Conservation (phyloP, 2,113 vertebrate species). For the Seriola rivoliana region DNA sequence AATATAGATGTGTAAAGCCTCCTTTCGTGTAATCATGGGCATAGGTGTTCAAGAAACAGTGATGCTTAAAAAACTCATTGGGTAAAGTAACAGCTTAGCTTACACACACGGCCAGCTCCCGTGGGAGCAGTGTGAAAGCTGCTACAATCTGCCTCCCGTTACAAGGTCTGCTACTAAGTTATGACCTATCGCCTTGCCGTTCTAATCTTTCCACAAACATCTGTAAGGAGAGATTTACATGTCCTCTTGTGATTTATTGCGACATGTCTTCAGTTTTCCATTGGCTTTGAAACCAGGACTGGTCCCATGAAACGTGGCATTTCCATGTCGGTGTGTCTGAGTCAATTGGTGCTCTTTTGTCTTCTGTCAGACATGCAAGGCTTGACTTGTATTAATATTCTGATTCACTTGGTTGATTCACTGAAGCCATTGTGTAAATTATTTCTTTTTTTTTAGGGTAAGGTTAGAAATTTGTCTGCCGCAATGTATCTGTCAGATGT, state of each 20-base stretch:
- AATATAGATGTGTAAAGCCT: conserved; percentile 81
- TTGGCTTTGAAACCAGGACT: conserved; percentile 52
- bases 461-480: not conserved
- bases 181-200: conserved; percentile 80
- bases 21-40: conserved; percentile 79
- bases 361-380: conserved; percentile 3
- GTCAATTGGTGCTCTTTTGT: conserved; percentile 32
- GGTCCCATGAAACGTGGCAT: conserved; percentile 52
- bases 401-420: not conserved
- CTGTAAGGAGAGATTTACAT: conserved; percentile 76
- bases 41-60: conserved; percentile 82
- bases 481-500: not conserved
- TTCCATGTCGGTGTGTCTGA: conserved; percentile 37
- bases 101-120: conserved; percentile 85
- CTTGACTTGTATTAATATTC: conserved; percentile 21
- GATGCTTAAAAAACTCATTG: conserved; percentile 91
- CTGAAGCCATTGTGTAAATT: not conserved
- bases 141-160: conserved; percentile 90
- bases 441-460: not conserved
- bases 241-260: conserved; percentile 74
- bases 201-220: conserved; percentile 84
- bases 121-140: conserved; percentile 82
- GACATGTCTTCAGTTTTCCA: conserved; percentile 69
- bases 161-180: conserved; percentile 79
- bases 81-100: conserved; percentile 88